Base-by-base conservation (phyloP, 2,797 vertebrate genomes). In the Loriculus beryllinus region DNA sequence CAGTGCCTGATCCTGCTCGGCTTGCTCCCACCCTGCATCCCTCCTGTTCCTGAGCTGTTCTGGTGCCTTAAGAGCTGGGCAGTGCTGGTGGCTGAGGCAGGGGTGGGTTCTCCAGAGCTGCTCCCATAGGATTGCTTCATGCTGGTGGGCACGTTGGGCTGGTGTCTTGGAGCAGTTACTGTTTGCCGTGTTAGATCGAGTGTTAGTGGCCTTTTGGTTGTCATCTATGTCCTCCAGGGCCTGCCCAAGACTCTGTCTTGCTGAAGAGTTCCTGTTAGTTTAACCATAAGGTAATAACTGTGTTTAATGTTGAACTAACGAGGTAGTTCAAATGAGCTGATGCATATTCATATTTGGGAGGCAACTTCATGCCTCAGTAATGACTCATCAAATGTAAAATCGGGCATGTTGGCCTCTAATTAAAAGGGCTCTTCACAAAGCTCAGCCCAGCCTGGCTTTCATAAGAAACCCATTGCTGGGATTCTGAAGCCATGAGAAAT, bases 381-480 rank as follows among this genome's bases (percentile, higher is more conserved):
- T 97, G 95, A 97, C 96, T 97, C 97, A 97, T 95, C 95, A 95
- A 91, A 96, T 96, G 79, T 96, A 96, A 91, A 96, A 95, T 96
- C 89, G 43, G 91, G 90, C 95, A 96, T 77, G 90, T 88, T 93
- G 31, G 92, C 86, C 96, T 95, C 93, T 96, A 84, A 90, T 96
- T 95, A 90, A 83, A 92, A 90, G 95, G 74, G 29, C 88, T 79
- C 8, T 78, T 95, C 78, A 62, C 65, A 4, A 51, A 19, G 29
- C 89, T 78, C 18, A 60, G 72, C 40, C 78, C 76, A 14, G 67
- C 48, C 92, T 35, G 88, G 20, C 60, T 93, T 95, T 93, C 83
- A 57, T 93, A 95, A 93, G 57, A 79, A 71, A 28, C 74, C 54
- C 23, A 48, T 68, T 8, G 0, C 54, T 15, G 17, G 69, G 64